Evolutionary conservation across 2,113 vertebrate genomes (phyloP), one percentile per base, ranked within the genome.

Genomic region (Entosphenus tridentatus): DNA sequence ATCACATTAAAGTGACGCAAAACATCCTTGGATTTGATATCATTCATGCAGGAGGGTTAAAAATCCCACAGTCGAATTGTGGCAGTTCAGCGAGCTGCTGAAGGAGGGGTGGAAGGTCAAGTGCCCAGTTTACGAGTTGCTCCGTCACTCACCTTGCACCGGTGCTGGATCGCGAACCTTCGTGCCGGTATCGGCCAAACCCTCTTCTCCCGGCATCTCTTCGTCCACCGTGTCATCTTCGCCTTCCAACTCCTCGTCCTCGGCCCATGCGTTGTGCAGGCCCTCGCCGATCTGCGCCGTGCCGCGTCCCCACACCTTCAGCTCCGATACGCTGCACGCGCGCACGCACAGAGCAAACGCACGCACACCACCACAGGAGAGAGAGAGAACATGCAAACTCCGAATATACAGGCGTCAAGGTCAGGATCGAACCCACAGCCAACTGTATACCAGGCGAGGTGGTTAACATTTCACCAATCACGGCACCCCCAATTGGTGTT

Each of bases 221-320:
- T 68, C 70, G 3, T 73, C 75, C 9, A 73, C 75, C 2, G 74
- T 78, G 17, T 85, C 85, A 1, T 11, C 62, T 10, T 65, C 62
- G 8, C n/a, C 9, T 65, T 65, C 21, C n/a, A 18, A 18, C 62
- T 65, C 62, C 1, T 88, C 80, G 57, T 82, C 78, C 14, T 83
- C 77, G 55, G 84, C 89, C 93, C 92, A 97, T 3, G 83, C 76
- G 75, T 81, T 89, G 72, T 82, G 80, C 71, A 81, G 68, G 12
- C 85, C 84, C 67, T 86, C 83, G 54, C 93, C 92, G 39, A 95
- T 84, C 71, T 90, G 89, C 14, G 87, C 93, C 2, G 88, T 86
- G 18, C 90, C 89, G 8, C 83, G 79, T 67, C 79, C 82, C 11
- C 81, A 82, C 16, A 95, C 68, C 70, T 88, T 73, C 55, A 85